Base-by-base conservation (phyloP, 2,113 vertebrate species). In the Tupaia chinensis region DNA sequence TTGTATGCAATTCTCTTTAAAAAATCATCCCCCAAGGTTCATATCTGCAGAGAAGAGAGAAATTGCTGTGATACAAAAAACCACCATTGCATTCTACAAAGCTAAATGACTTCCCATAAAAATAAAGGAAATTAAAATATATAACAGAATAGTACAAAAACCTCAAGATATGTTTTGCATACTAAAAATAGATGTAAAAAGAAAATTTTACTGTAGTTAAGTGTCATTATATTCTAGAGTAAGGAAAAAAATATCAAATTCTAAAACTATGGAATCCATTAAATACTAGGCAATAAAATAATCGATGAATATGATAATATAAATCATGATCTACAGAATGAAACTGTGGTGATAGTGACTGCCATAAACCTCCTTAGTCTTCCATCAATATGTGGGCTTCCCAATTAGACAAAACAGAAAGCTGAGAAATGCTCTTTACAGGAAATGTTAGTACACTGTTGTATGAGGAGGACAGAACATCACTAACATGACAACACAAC, bases 151-250 rank as follows among this genome's bases (percentile, higher is more conserved):
- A 93, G 60, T 58, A 44, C 5, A 82, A 82, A 83, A 72, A 20
- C 78, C 16, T 70, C 54, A 90, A 61, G 15, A 78, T 89, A 29
- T 4, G 1, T 12, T 56, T 5, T 74, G 32, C 3, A 25, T 61
- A 82, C 53, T 87, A 92, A 68, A 66, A 74, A 84, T 76, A 60
- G 56, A 58, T n/a, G 25, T 83, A 54, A 92, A 87, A 87, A 63
- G 10, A 69, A 69, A 79, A 80, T 87, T 73, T 81, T 78, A 56
- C 20, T 65, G 6, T 72, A 87, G 27, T 66, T 96, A 54, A 79
- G 29, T 22, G 17, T n/a, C 16, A 93, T 13, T 16, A 74, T 94
- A 32, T 87, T 76, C 32, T 73, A 10, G 2, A 34, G 23, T 60
- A 78, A 76, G 70, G 22, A 85, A 77, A 94, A 80, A 80, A 68